Percentiles rank a stretch among this genome's conserved stretches.
Conservation (phyloP, 1,140 invertebrate species). For the Brachionus sp. region DNA sequence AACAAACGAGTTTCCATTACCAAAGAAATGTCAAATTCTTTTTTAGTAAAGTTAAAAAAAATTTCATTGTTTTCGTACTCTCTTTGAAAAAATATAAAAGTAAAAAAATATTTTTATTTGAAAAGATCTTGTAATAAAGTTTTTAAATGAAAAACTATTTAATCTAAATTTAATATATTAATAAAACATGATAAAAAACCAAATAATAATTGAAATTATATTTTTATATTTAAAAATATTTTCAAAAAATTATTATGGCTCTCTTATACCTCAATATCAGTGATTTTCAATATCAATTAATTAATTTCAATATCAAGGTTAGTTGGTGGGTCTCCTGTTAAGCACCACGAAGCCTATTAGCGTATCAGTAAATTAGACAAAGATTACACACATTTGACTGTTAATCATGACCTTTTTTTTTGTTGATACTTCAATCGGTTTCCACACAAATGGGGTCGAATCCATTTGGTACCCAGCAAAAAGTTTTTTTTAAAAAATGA, state of each 20-base stretch:
- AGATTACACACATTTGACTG: neutral
- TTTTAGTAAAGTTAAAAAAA: conserved; percentile 43
- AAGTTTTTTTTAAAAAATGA: neutral
- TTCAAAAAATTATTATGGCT: no score
- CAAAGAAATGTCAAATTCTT: conserved; percentile 34
- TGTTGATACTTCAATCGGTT: neutral
- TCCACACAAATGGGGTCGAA: neutral
- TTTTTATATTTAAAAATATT: no score
- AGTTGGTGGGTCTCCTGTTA: no score
- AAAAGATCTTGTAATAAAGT: neutral
- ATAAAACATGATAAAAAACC: no score
- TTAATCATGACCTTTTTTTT: neutral
- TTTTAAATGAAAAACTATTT: no score
- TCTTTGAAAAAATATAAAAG: neutral
- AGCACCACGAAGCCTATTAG: neutral
- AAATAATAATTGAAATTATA: no score
- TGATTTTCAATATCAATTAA: no score
- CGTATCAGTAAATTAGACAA: neutral
- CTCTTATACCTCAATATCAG: no score
- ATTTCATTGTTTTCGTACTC: conserved; percentile 44
- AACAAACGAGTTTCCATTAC: conserved; percentile 42
- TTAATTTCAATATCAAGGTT: no score
- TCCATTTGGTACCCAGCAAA: neutral
- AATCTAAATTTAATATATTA: neutral
- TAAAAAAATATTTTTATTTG: neutral